Evolutionary conservation across 2,888 invertebrate genomes (phyloP), one percentile per base, ranked within the genome.

Genomic region (Lysandra bellargus): DNA sequence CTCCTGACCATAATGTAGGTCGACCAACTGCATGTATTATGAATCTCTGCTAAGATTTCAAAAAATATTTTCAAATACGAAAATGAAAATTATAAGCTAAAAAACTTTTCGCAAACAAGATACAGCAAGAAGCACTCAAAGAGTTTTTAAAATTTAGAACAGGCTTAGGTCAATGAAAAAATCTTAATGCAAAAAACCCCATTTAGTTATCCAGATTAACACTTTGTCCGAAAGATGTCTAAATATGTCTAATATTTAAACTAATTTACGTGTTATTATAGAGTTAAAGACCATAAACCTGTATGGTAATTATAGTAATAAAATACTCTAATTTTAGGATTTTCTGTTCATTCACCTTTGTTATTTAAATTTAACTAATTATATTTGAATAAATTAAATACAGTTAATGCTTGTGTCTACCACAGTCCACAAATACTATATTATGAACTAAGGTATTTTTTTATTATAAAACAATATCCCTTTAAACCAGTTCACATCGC

Each of bases 251-350:
- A 64, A 69, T 69, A 0, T 64, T 30, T 30, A 69, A 69, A 69
- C 4, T 33, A 69, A 69, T 69, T 69, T 9, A 69, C 69, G 30
- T 69, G 69, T 64, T 69, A 69, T 69, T 69, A 14, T 4, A 69
- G 14, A 33, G 69, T 69, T 69, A 69, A 69, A 69, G 12, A 30
- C 12, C 64, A 64, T 69, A 69, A 69, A 69, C 69, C 69, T 69
- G 33, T 69, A 69, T 69, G 69, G 30, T 69, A 69, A 33, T 69
- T 69, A 69, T 12, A 69, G 14, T 69, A 30, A 69, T 69, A 33
- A 69, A 69, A 69, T 49, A 9, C 5, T 69, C 0, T 69, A 64
- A 64, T 64, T 64, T 64, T 64, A 64, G 61, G 30, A 69, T 14
- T 33, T 33, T 69, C 69, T 14, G 12, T 30, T 33, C 69, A 69